Evolutionary conservation across 2,797 vertebrate species (phyloP), one percentile per base, ranked within the genome.

Genomic region (Aotus griseimembra): DNA sequence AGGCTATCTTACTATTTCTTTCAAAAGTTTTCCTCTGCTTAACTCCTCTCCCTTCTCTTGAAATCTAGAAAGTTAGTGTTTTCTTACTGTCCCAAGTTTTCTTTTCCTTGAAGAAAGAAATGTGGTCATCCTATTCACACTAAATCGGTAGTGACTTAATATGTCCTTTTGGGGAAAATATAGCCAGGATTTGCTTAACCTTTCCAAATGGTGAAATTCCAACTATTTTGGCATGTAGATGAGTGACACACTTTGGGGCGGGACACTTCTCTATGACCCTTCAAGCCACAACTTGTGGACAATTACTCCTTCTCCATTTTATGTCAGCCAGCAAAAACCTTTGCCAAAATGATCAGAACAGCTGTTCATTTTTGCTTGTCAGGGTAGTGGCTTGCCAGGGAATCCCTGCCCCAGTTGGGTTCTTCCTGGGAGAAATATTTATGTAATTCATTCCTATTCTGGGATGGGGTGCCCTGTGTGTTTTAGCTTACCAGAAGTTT

Each of bases 341-440:
- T 92, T 95, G 97, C 96, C 86, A 87, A 89, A 94, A 84, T 50
- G 13, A 76, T 96, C 55, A 81, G 82, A 75, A 92, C 44, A 70
- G 33, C 41, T 94, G 81, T 58, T 96, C 57, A 79, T 72, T 93
- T 96, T 75, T 96, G 86, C 55, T 89, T 55, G 80, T 96, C 76
- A 44, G 55, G 39, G 61, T 87, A 90, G 46, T 70, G 55, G 44
- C 61, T 94, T 97, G 55, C 76, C 82, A 86, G 84, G 96, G 91
- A 97, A 96, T 93, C 94, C 70, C 94, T 81, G 57, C 70, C 79
- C n/a, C 80, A 48, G 22, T 67, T 96, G 75, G 75, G 58, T 90
- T 96, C n/a, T 96, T 87, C 61, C 85, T 91, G 39, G 91, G n/a
- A 57, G 81, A 95, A 93, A 88, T 80, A 93, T 91, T 97, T 90